Percentiles rank a stretch among this genome's conserved stretches.
These are phyloP conservation scores for Philonicus albiceps DNA, from an alignment of 2,888 invertebrate species.

Conservation along the genomic window DNA sequence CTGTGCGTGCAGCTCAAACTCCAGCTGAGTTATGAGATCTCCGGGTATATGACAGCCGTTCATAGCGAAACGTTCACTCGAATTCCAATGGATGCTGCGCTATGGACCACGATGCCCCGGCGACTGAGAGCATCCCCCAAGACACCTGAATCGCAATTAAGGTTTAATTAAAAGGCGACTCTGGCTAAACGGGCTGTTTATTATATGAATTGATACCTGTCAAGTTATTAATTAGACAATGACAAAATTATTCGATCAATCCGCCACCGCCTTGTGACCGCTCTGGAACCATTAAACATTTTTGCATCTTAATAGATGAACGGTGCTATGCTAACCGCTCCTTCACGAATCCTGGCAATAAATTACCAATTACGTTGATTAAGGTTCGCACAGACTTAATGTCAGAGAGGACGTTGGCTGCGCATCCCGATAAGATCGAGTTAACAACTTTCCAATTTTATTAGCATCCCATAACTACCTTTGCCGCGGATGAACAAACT, in stretches of 20 bases:
- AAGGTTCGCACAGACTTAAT: constrained; percentile 26
- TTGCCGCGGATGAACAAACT: constrained; percentile 1
- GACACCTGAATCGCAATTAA: constrained; percentile 20
- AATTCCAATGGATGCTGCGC: background rate
- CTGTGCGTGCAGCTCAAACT: constrained; percentile 27
- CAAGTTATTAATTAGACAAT: constrained; percentile 35
- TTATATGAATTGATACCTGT: constrained; percentile 9
- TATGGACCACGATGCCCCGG: background rate
- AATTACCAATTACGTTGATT: constrained; percentile 35
- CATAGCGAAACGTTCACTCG: constrained; percentile 33
- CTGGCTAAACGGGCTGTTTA: constrained; percentile 2
- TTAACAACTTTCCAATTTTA: constrained; percentile 39
- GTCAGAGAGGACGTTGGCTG: constrained; percentile 10
- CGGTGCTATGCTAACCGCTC: background rate
- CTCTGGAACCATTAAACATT: background rate
- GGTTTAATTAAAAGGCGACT: constrained; percentile 22
- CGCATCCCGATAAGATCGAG: constrained; percentile 25
- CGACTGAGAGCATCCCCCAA: background rate
- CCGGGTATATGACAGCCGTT: constrained; percentile 36
- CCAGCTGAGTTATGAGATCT: constrained; percentile 45
- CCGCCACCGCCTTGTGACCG: background rate
- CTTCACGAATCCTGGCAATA: background rate
- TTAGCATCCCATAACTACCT: constrained; percentile 31
- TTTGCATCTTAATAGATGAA: background rate
- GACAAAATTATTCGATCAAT: constrained; percentile 12